Evolutionary conservation across 2,113 vertebrate genomes (phyloP).

Genomic region (Cyanoramphus novaezelandiae): DNA sequence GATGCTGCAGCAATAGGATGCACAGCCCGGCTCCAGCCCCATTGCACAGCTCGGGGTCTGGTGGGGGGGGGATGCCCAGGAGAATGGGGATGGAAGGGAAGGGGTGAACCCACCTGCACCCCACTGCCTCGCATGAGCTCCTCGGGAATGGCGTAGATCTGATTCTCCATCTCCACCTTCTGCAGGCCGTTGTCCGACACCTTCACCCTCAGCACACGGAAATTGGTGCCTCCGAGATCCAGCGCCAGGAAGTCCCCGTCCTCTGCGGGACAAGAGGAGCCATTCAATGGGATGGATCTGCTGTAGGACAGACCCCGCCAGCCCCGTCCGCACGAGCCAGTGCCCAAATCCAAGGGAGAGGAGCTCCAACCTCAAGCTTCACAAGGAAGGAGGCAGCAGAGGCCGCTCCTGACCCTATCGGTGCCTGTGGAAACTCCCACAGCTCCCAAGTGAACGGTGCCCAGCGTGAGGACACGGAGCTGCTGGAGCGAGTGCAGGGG

Average conservation of each 20-base stretch:
- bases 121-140: slow-evolving; percentile 89
- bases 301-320: background rate
- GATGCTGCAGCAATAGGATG: background rate
- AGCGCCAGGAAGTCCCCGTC: slow-evolving; percentile 91
- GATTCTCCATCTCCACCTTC: slow-evolving; percentile 93
- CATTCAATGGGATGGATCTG: accelerated
- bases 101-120: slow-evolving; percentile 75
- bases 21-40: background rate
- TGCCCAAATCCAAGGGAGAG: background rate
- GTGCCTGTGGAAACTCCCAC: background rate
- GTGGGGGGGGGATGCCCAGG: background rate
- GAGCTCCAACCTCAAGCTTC: background rate
- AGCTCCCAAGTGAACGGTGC: background rate
- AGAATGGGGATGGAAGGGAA: accelerated
- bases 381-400: background rate
- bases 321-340: background rate
- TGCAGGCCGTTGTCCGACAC: slow-evolving; percentile 86
- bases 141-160: slow-evolving; percentile 93
- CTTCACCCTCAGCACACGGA: slow-evolving; percentile 89
- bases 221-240: slow-evolving; percentile 92
- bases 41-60: accelerated
- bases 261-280: slow-evolving; percentile 71
- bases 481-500: background rate
- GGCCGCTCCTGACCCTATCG: accelerated
- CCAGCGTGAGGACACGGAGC: background rate